These are phyloP conservation scores for Sinocyclocheilus grahami DNA, from an alignment of 2,113 vertebrate species.

Conservation along the genomic window DNA sequence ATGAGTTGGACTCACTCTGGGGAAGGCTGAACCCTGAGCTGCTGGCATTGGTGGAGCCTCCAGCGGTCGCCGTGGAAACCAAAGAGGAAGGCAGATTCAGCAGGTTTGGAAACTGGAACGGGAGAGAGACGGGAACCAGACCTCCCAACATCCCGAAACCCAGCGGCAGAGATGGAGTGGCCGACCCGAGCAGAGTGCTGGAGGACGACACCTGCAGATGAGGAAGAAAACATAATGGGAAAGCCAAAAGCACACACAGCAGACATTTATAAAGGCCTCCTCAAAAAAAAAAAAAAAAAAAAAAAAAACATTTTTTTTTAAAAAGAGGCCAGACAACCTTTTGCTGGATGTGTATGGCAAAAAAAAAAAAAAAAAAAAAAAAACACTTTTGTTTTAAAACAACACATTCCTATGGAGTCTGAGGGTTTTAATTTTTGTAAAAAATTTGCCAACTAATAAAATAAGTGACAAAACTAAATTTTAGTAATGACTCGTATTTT, in stretches of 20 bases:
- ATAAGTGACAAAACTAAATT: no score
- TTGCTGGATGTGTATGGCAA: no score
- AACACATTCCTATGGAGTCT: neutral
- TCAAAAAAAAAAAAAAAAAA: neutral
- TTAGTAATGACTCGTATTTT: no score
- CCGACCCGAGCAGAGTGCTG: slow-evolving; percentile 83
- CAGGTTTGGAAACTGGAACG: slow-evolving; percentile 94
- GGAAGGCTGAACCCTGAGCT: slow-evolving; percentile 72
- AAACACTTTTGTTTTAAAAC: neutral
- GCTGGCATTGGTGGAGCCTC: slow-evolving; percentile 66
- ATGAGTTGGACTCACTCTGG: slow-evolving; percentile 72
- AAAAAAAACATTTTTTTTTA: no score
- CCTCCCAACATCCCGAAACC: slow-evolving; percentile 95
- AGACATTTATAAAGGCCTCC: neutral
- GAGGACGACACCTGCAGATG: slow-evolving; percentile 84
- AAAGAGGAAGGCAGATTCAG: slow-evolving; percentile 85
- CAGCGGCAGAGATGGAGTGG: slow-evolving; percentile 86
- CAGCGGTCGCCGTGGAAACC: slow-evolving; percentile 75
- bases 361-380: no score
- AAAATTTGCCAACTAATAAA: neutral
- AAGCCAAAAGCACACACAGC: neutral
- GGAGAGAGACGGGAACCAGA: slow-evolving; percentile 93
- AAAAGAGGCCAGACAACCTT: no score
- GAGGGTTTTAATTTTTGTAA: rapidly evolving
- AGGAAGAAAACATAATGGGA: neutral